A percentile compares a stretch with the other conserved stretches of the same genome.
Evolutionary conservation across 2,888 invertebrate genomes (phyloP).

Genomic region (Tinea trinotella): DNA sequence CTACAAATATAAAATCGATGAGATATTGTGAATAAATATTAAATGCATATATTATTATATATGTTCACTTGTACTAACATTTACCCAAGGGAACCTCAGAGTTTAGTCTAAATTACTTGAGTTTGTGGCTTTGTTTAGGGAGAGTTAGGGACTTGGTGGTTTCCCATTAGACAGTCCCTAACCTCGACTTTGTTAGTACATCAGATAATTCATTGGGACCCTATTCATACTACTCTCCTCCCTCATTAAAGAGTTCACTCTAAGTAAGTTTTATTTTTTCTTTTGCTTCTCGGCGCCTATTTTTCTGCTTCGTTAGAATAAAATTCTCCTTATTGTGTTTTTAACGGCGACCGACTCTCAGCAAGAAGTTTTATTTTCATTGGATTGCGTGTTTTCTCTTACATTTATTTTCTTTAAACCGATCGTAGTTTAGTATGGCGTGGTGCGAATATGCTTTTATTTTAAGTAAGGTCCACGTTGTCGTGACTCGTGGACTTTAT

Average conservation of each 20-base stretch:
- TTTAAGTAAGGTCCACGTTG: constrained; percentile 31
- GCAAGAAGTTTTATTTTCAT: constrained; percentile 29
- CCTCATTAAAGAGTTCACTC: constrained; percentile 38
- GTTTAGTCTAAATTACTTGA: constrained; percentile 28
- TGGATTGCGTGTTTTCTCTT: constrained; percentile 30
- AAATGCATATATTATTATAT: too few relatives aligned
- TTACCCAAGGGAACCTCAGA: constrained; percentile 26
- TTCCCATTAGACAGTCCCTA: constrained; percentile 28
- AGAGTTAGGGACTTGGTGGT: constrained; percentile 30
- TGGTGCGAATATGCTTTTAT: constrained; percentile 42
- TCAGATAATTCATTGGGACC: constrained; percentile 38
- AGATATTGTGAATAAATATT: not conserved
- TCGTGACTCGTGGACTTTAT: constrained; percentile 45
- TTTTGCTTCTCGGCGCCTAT: constrained; percentile 32
- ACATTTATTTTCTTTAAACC: constrained; percentile 51
- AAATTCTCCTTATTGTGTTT: constrained; percentile 10
- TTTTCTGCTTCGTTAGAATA: constrained; percentile 21
- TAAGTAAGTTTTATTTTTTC: constrained; percentile 31
- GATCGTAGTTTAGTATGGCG: constrained; percentile 48
- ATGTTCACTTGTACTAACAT: too few relatives aligned
- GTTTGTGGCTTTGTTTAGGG: constrained; percentile 33
- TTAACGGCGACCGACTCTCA: not conserved
- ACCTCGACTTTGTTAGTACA: constrained; percentile 27
- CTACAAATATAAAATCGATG: too few relatives aligned
- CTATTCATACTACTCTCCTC: constrained; percentile 32